Percentiles rank a stretch among this genome's conserved stretches.
These are phyloP conservation scores for Drosophila hydei DNA, from an alignment of 1,140 invertebrate genomes.

Conservation along the genomic window DNA sequence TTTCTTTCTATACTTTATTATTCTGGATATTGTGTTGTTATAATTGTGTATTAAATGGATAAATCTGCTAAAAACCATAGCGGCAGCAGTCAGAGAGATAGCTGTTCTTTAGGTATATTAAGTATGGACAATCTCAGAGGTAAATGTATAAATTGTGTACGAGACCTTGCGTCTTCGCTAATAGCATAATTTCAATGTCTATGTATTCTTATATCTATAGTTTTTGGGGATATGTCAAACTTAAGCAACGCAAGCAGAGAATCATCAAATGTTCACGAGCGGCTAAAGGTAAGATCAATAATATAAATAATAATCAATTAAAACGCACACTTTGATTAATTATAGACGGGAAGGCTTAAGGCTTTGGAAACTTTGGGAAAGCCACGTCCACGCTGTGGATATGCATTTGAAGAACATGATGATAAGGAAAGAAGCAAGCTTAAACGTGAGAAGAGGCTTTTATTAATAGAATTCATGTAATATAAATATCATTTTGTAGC, in stretches of 20 bases:
- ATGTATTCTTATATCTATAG: conserved; percentile 23
- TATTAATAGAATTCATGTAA: not conserved
- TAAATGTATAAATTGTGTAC: conserved; percentile 14
- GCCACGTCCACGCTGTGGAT: conserved; percentile 32
- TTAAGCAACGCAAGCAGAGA: conserved; percentile 32
- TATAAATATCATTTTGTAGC: not conserved
- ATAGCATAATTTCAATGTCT: not conserved
- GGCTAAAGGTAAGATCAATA: conserved; percentile 56
- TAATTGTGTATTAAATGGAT: conserved; percentile 49
- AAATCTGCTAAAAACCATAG: conserved; percentile 37
- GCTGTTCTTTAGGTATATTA: conserved; percentile 72
- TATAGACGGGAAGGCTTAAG: conserved; percentile 57
- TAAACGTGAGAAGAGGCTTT: not conserved
- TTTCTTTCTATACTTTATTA: conserved; percentile 31
- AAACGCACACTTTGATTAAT: conserved; percentile 3
- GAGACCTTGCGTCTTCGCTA: not conserved
- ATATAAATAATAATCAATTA: not conserved
- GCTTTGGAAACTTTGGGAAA: conserved; percentile 68
- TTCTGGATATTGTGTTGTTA: conserved; percentile 32
- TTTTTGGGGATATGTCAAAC: conserved; percentile 71
- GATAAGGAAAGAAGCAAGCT: not conserved
- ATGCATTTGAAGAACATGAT: not conserved
- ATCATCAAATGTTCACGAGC: conserved; percentile 56
- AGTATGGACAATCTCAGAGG: conserved; percentile 75
- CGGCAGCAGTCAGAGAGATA: conserved; percentile 47